These are phyloP conservation scores for Heteromurus nitidus DNA, from an alignment of 2,888 invertebrate species.

Conservation along the genomic window DNA sequence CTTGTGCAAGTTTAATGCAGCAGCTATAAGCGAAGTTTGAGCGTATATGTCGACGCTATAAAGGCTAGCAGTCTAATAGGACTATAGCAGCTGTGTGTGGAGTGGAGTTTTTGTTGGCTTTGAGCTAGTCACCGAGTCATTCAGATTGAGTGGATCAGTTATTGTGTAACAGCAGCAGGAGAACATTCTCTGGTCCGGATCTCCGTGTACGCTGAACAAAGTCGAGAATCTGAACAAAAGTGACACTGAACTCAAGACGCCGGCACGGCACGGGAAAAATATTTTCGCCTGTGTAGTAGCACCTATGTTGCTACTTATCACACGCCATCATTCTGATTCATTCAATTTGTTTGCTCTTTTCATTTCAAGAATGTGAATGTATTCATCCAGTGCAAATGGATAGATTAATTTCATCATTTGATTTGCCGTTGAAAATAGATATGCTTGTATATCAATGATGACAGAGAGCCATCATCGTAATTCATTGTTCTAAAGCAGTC, in stretches of 20 bases:
- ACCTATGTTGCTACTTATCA: no score
- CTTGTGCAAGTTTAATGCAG: background rate
- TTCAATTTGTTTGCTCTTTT: no score
- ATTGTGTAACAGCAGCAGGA: conserved; percentile 56
- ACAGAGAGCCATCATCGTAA: no score
- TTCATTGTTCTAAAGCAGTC: no score
- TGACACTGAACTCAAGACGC: conserved; percentile 16
- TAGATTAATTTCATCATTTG: no score
- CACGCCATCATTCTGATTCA: no score
- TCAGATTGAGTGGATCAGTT: conserved; percentile 50
- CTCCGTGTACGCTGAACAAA: background rate
- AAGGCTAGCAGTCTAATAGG: background rate
- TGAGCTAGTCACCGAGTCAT: conserved; percentile 33
- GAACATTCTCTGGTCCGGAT: conserved; percentile 31
- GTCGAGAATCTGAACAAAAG: background rate
- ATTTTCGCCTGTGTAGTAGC: no score
- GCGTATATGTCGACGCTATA: background rate
- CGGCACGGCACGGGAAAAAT: background rate
- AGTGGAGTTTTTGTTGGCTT: conserved; percentile 5
- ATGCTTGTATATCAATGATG: no score
- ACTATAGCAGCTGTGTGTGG: background rate
- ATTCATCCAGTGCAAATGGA: no score
- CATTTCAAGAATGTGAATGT: no score
- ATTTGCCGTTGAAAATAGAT: no score
- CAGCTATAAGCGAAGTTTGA: background rate